Conservation (phyloP, 2,888 invertebrate species). For the Andrena hattorfiana region DNA sequence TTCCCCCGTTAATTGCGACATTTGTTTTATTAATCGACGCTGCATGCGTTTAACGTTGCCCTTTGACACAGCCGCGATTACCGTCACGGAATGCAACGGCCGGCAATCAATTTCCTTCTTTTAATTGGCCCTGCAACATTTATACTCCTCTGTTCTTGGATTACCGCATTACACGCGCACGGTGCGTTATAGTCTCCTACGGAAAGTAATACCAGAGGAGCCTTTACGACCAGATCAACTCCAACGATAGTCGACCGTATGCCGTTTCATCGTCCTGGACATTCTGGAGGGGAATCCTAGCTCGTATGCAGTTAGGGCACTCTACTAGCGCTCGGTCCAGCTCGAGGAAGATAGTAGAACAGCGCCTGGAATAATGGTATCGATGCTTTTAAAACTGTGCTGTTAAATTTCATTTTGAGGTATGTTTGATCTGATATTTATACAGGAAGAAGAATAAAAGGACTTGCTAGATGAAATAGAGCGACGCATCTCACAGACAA, state of each 20-base stretch:
- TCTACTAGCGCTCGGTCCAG: constrained; percentile 9
- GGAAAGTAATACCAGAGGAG: constrained; percentile 45
- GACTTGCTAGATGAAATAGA: no score
- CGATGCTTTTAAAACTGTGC: constrained; percentile 39
- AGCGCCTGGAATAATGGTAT: constrained; percentile 15
- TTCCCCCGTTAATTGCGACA: constrained; percentile 69
- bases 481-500: neutral
- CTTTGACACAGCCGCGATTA: constrained; percentile 48
- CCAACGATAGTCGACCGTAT: constrained; percentile 40
- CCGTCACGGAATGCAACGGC: constrained; percentile 59
- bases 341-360: neutral
- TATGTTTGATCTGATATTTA: no score
- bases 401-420: constrained; percentile 12
- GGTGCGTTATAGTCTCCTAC: constrained; percentile 15
- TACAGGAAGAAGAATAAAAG: no score
- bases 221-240: constrained; percentile 55
- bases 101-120: constrained; percentile 61
- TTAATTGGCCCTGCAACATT: constrained; percentile 63
- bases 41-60: constrained; percentile 32
- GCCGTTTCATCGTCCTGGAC: constrained; percentile 27
- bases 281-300: constrained; percentile 19
- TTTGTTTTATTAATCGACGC: constrained; percentile 71
- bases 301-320: constrained; percentile 38
- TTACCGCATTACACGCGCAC: constrained; percentile 47
- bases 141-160: constrained; percentile 28